Base-by-base conservation (phyloP, 2,797 vertebrate species). In the Tokudaia tokunoshimensis region DNA sequence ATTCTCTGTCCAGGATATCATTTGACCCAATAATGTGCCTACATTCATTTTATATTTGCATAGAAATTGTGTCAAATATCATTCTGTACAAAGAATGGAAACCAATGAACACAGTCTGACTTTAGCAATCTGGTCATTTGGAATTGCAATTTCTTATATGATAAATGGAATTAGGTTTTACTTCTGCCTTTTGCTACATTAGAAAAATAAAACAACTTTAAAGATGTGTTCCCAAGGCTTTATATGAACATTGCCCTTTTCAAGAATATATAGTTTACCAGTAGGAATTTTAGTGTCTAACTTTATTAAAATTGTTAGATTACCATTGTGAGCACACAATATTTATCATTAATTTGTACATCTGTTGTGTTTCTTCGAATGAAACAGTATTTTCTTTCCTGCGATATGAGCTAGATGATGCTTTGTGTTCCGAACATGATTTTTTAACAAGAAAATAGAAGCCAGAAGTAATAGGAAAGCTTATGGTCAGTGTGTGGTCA, bases 401-500 rank as follows among this genome's bases (percentile, higher is more conserved):
- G 14, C 80, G 47, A 80, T 34, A 80, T 86, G 92, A 98, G 94
- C 97, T 97, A 95, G 89, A 75, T 90, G 74, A 96, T 94, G 63
- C 97, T 97, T 97, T 98, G 94, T 98, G 74, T 97, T 85, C 87
- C 24, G 93, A 97, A 84, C 11, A 96, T 2, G 55, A 26, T 79
- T 74, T 96, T 96, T 98, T 78, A 95, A 92, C n/a, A 90, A 97
- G 89, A 97, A 98, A 97, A 96, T 88, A 0, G 94, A 98, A 98
- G 97, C 87, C 97, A 95, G 98, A 98, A 97, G 97, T 98, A 98
- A 97, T 92, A 96, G 50, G 95, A 96, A 95, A 95, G 95, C 97
- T 98, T 97, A 94, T 98, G 98, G 97, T 97, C 98, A 98, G 95
- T 98, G 97, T 98, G 98, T 97, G 98, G 97, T 94, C 98, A 98